phyloP scores from a whole-genome alignment of 2,113 vertebrate genomes.

The Lepus europaeus region DNA sequence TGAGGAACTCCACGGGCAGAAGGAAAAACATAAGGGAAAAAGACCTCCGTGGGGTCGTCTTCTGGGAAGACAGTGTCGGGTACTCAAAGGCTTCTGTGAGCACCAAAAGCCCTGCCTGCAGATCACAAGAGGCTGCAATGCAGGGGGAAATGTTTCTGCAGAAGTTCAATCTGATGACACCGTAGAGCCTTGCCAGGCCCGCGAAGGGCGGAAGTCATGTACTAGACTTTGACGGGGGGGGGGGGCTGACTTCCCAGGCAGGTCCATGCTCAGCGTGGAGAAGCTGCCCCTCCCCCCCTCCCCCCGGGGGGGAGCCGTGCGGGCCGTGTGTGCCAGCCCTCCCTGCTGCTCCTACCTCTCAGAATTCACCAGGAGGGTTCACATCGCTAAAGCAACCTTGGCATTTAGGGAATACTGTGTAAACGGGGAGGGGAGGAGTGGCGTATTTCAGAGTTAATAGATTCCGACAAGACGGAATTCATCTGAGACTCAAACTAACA shows the following conservation, averaged over 20 bases:
- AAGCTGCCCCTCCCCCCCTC: not conserved
- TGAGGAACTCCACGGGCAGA: constrained; percentile 23
- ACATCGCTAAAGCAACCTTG: not conserved
- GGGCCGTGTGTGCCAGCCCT: not conserved
- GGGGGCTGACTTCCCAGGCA: not conserved
- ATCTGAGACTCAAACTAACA: constrained; percentile 14
- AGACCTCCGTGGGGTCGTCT: constrained; percentile 4
- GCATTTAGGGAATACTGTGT: not conserved
- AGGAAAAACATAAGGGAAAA: not conserved
- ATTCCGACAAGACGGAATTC: constrained; percentile 28
- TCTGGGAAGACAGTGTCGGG: constrained; percentile 24
- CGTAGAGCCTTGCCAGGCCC: not conserved
- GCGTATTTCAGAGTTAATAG: not conserved
- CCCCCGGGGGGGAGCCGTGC: not conserved
- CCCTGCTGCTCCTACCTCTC: not conserved
- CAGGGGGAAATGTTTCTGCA: not conserved
- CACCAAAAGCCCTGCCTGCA: not conserved
- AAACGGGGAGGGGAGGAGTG: not conserved
- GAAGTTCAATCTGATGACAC: not conserved
- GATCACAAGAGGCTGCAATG: not conserved
- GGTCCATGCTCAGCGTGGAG: no score
- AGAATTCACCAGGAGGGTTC: not conserved
- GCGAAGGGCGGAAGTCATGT: not conserved
- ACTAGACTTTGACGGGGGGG: not conserved
- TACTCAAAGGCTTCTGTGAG: not conserved